These are phyloP conservation scores for Hypomesus transpacificus DNA, from an alignment of 2,113 vertebrate genomes.

Conservation along the genomic window DNA sequence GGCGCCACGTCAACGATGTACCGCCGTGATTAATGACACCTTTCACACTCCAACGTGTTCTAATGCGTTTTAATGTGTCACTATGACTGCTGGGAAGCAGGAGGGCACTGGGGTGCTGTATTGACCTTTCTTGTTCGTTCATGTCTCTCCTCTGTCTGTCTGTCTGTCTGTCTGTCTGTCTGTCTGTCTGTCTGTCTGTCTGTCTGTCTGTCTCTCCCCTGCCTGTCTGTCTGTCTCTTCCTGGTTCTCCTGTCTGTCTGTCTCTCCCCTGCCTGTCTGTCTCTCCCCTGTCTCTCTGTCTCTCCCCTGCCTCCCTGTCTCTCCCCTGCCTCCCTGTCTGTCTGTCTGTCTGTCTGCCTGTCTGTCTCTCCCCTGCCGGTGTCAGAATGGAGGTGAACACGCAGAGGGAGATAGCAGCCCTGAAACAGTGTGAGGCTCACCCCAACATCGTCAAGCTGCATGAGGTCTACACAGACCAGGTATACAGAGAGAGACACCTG, in stretches of 20 bases:
- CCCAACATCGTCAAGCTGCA: conserved; percentile 85
- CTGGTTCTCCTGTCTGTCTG: not conserved
- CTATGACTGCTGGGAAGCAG: not conserved
- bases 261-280: too few species aligned
- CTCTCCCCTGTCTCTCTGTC: not conserved
- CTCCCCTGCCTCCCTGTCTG: not conserved
- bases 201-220: conserved; percentile 1
- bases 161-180: not conserved
- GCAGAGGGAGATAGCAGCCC: conserved; percentile 84
- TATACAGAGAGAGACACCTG: conserved; percentile 39
- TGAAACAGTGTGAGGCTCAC: conserved; percentile 83
- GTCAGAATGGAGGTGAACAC: conserved; percentile 84
- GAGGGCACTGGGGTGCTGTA: not conserved
- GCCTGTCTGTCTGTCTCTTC: not conserved
- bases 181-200: too few species aligned
- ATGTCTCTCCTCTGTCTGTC: not conserved
- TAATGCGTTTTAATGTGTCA: not conserved
- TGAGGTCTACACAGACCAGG: conserved; percentile 87
- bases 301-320: too few species aligned
- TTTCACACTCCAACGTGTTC: not conserved
- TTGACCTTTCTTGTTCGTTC: not conserved
- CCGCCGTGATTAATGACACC: conserved; percentile 3
- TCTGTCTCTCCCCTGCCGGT: not conserved
- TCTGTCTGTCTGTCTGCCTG: not conserved
- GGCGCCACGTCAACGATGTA: not conserved